phyloP scores from a whole-genome alignment of 2,113 vertebrate genomes.

The Pseudolaguvia tuberculata region DNA sequence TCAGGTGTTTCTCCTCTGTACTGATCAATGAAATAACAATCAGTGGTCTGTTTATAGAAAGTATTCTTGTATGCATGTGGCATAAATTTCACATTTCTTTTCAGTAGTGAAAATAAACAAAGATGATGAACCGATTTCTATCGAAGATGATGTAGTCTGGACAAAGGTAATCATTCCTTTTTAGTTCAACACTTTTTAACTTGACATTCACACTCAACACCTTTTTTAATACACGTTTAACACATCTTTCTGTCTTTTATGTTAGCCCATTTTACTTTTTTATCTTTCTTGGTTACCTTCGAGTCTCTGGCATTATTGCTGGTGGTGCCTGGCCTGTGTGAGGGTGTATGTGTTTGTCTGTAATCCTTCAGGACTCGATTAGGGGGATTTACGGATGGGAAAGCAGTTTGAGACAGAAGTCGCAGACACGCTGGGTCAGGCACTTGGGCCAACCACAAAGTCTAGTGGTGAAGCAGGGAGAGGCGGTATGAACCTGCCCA shows the following conservation, averaged over 20 bases:
- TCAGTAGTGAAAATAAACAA: constrained; percentile 32
- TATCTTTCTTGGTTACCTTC: constrained; percentile 9
- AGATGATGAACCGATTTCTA: constrained; percentile 7
- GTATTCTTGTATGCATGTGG: neutral
- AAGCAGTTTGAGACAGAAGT: constrained; percentile 67
- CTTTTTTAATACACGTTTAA: constrained; percentile 15
- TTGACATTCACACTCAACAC: neutral
- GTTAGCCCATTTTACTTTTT: neutral
- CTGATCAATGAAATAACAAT: constrained; percentile 12
- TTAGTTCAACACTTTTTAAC: neutral
- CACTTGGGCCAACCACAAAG: constrained; percentile 52
- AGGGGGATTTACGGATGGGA: constrained; percentile 64
- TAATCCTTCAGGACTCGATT: constrained; percentile 59
- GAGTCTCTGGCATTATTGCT: neutral
- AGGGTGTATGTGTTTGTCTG: constrained; percentile 47
- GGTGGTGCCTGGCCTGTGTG: constrained; percentile 24
- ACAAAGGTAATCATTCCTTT: constrained; percentile 39
- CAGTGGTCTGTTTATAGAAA: constrained; percentile 4
- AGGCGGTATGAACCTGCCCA: constrained; percentile 59
- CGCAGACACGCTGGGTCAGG: constrained; percentile 61
- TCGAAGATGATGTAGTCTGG: constrained; percentile 36
- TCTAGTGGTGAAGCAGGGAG: constrained; percentile 48
- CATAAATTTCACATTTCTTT: constrained; percentile 16
- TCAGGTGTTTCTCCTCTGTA: neutral
- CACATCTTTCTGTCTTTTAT: constrained; percentile 18